phyloP scores from a whole-genome alignment of 2,113 vertebrate genomes.

The Sula dactylatra region DNA sequence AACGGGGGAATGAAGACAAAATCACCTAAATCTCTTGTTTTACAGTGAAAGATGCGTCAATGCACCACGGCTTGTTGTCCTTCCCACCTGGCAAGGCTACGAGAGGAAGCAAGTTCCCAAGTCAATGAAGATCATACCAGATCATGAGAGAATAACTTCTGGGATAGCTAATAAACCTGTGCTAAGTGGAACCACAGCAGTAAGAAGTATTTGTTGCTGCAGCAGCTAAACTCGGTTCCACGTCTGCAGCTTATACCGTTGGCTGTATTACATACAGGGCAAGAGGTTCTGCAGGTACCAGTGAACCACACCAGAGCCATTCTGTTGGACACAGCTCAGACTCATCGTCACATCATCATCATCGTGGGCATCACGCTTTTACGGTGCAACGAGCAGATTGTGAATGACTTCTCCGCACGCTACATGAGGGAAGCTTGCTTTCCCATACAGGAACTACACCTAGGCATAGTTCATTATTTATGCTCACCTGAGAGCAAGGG shows the following conservation, averaged over 20 bases:
- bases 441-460: neutral
- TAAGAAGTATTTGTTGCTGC: neutral
- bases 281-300: neutral
- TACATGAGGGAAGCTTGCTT: neutral
- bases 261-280: neutral
- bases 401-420: neutral
- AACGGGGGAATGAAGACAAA: neutral
- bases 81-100: neutral
- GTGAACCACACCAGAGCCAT: neutral
- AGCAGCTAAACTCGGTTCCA: neutral
- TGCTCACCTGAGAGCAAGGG: neutral
- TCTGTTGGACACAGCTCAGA: neutral
- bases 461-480: neutral
- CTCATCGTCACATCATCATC: neutral
- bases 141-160: neutral
- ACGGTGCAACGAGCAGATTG: accelerated
- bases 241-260: neutral
- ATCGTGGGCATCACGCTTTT: accelerated
- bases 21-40: neutral
- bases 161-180: neutral
- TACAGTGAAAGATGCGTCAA: neutral
- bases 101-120: neutral
- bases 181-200: neutral
- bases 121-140: neutral
- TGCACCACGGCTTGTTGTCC: neutral